phyloP scores from a whole-genome alignment of 2,797 vertebrate species.

The Kryptolebias ocellatus region DNA sequence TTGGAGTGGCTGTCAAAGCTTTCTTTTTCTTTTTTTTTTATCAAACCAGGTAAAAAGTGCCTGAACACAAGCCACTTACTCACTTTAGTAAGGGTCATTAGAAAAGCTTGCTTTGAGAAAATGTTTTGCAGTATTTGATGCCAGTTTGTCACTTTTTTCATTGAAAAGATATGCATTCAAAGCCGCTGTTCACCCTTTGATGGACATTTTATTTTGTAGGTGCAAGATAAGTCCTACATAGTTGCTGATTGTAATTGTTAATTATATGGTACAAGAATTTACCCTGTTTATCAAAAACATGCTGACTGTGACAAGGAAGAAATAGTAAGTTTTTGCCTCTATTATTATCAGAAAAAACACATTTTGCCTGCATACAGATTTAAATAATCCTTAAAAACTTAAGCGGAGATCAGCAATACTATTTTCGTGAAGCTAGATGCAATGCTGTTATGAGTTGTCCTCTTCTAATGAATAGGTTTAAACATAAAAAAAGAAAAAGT shows the following conservation, averaged over 20 bases:
- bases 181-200: not conserved
- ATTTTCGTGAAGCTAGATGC: not conserved
- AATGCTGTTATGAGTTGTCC: not conserved
- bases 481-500: not conserved
- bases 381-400: not conserved
- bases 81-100: conserved; percentile 43
- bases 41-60: conserved; percentile 34
- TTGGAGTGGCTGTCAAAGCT: conserved; percentile 25
- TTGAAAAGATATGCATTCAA: conserved; percentile 8
- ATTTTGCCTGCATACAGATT: not conserved
- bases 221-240: not conserved
- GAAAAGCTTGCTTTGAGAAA: conserved; percentile 39
- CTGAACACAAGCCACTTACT: conserved; percentile 33
- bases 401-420: not conserved
- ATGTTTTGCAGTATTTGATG: conserved; percentile 28
- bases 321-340: not conserved
- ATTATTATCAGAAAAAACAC: not conserved
- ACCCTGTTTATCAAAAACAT: not conserved
- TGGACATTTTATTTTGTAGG: not conserved
- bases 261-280: not conserved
- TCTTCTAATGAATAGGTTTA: not conserved
- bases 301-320: not conserved
- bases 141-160: conserved; percentile 25
- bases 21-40: conserved; percentile 9
- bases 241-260: conserved; percentile 3